A percentile compares a stretch with the other conserved stretches of the same genome.
Conservation (phyloP, 2,113 vertebrate species). For the Mormyrus iriodes region DNA sequence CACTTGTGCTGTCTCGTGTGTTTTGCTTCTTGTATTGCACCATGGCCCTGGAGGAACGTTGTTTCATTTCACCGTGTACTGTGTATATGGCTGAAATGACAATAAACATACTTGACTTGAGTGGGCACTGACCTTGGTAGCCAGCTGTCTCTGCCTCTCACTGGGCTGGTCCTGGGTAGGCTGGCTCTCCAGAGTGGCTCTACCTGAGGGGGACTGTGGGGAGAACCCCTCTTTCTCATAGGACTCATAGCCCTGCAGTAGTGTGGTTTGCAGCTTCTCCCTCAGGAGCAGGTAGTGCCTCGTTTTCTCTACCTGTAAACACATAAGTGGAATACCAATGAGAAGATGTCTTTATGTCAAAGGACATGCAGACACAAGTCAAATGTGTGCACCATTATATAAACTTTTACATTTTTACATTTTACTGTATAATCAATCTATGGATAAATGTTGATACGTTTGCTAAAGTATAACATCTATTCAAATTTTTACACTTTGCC, state of each 20-base stretch:
- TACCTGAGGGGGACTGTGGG: constrained; percentile 62
- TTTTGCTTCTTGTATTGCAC: too few species aligned
- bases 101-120: too few species aligned
- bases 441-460: background rate
- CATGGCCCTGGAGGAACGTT: too few species aligned
- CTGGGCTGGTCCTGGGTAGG: constrained; percentile 67
- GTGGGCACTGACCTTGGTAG: constrained; percentile 86
- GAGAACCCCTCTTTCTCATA: constrained; percentile 73
- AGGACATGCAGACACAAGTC: background rate
- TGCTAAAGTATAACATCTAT: background rate
- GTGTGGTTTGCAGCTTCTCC: constrained; percentile 85
- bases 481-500: background rate
- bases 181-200: constrained; percentile 53
- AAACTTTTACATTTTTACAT: background rate
- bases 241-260: constrained; percentile 72
- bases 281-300: constrained; percentile 91
- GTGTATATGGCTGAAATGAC: too few species aligned
- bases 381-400: background rate
- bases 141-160: constrained; percentile 91
- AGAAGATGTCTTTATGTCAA: background rate
- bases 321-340: constrained; percentile 15
- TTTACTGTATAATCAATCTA: background rate
- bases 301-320: constrained; percentile 85
- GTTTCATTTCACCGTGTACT: too few species aligned
- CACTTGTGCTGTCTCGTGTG: too few species aligned